Evolutionary conservation across 2,888 invertebrate genomes (phyloP).

Genomic region (Caenorhabditis auriculariae): DNA sequence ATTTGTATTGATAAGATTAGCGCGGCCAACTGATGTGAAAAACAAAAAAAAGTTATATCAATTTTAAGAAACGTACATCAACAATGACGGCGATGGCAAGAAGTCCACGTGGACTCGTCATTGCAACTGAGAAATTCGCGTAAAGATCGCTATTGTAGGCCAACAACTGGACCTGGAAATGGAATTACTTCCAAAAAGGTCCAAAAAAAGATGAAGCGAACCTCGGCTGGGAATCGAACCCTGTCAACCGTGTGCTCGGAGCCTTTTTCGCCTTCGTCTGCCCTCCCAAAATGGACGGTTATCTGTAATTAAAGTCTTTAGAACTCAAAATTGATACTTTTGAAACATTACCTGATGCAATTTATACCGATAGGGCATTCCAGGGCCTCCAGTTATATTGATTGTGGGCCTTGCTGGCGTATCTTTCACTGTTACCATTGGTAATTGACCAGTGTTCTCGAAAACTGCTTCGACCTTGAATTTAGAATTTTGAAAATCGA

Average conservation of each 20-base stretch:
- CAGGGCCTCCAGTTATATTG: slow-evolving; percentile 91
- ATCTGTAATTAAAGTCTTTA: slow-evolving; percentile 20
- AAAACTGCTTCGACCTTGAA: slow-evolving; percentile 54
- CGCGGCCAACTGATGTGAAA: neutral
- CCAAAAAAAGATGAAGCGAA: slow-evolving; percentile 65
- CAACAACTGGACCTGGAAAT: slow-evolving; percentile 90
- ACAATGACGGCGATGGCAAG: slow-evolving; percentile 89
- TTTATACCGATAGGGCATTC: slow-evolving; percentile 70
- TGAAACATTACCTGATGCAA: slow-evolving; percentile 47
- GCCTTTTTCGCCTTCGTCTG: slow-evolving; percentile 81
- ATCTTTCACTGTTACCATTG: slow-evolving; percentile 54
- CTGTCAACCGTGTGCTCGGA: slow-evolving; percentile 96
- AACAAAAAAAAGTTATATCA: neutral
- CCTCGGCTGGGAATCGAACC: slow-evolving; percentile 95
- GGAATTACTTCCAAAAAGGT: too few relatives aligned
- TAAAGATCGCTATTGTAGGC: slow-evolving; percentile 97
- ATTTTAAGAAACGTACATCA: slow-evolving; percentile 84
- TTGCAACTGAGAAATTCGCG: slow-evolving; percentile 90
- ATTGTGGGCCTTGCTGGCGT: slow-evolving; percentile 70
- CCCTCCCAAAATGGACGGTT: slow-evolving; percentile 81
- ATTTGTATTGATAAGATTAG: neutral
- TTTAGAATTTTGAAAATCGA: too few relatives aligned
- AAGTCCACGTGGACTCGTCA: slow-evolving; percentile 89
- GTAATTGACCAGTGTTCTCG: slow-evolving; percentile 62
- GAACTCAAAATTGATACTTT: neutral